Evolutionary conservation across 2,113 vertebrate genomes (phyloP).

Genomic region (Lagopus muta): DNA sequence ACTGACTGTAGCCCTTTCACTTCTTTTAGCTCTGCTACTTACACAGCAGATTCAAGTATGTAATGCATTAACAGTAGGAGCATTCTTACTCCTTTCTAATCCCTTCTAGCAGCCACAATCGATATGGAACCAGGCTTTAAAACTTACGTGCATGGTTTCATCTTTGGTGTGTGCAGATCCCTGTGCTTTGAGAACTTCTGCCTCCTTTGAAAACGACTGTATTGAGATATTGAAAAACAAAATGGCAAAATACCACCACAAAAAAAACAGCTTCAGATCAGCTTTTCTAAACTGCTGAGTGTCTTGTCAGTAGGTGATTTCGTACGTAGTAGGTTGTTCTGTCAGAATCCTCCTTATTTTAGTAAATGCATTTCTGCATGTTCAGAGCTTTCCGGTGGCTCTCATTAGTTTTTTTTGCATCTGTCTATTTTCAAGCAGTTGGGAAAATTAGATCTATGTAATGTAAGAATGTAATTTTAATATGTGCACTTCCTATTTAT

Average conservation of each 20-base stretch:
- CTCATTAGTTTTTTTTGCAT: background rate
- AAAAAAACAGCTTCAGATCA: background rate
- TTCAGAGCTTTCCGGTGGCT: background rate
- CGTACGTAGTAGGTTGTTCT: background rate
- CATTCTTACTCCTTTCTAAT: constrained; percentile 6
- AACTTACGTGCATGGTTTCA: accelerated
- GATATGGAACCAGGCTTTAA: background rate
- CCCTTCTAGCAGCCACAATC: background rate
- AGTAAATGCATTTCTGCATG: background rate
- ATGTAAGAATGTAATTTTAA: background rate
- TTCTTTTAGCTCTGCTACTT: background rate
- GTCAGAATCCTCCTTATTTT: background rate
- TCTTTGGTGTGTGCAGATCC: background rate
- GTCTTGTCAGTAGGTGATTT: background rate
- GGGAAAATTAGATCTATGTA: background rate
- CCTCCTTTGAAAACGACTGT: background rate
- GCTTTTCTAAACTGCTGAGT: background rate
- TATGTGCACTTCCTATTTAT: background rate
- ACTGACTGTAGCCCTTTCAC: background rate
- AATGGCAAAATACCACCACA: background rate
- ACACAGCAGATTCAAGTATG: background rate
- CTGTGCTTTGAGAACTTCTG: background rate
- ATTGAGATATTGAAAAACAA: background rate
- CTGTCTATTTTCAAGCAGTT: background rate
- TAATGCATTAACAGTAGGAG: constrained; percentile 18